A percentile compares a stretch with the other conserved stretches of the same genome.
These are phyloP conservation scores for Lordiphosa stackelbergi DNA, from an alignment of 1,140 invertebrate genomes.

Conservation along the genomic window DNA sequence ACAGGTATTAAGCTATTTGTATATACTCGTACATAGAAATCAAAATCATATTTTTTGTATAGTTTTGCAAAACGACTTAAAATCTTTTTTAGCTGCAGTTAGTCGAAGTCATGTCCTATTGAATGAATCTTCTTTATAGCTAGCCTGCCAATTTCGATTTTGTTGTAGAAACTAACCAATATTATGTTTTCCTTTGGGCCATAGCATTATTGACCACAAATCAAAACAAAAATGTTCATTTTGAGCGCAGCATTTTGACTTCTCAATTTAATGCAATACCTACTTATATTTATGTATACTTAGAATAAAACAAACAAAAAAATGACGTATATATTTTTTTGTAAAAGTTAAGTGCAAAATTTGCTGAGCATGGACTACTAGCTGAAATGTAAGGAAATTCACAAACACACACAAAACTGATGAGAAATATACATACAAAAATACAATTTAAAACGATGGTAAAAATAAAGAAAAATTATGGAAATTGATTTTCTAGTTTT, in stretches of 20 bases:
- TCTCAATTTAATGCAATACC: slow-evolving; percentile 10
- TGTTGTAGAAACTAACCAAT: slow-evolving; percentile 28
- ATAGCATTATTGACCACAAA: slow-evolving; percentile 2
- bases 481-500: slow-evolving; percentile 9
- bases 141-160: slow-evolving; percentile 64
- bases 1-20: slow-evolving; percentile 37
- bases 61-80: slow-evolving; percentile 20
- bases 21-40: slow-evolving; percentile 25
- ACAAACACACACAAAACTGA: slow-evolving; percentile 39
- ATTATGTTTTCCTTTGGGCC: slow-evolving; percentile 3
- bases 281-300: slow-evolving; percentile 5
- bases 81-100: slow-evolving; percentile 27
- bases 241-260: slow-evolving; percentile 31
- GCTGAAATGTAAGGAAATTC: slow-evolving; percentile 51
- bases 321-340: slow-evolving; percentile 23
- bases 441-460: slow-evolving; percentile 25
- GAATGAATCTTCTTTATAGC: slow-evolving; percentile 64
- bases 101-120: slow-evolving; percentile 50
- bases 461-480: slow-evolving; percentile 61
- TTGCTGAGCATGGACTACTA: slow-evolving; percentile 71
- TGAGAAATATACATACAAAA: slow-evolving; percentile 36
- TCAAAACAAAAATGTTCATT: slow-evolving; percentile 22
- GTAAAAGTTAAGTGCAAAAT: slow-evolving; percentile 45
- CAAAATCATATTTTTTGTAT: slow-evolving; percentile 19
- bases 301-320: background rate